Percentiles rank a stretch among this genome's conserved stretches.
These are phyloP conservation scores for Patella caerulea DNA, from an alignment of 2,888 invertebrate species.

Conservation along the genomic window DNA sequence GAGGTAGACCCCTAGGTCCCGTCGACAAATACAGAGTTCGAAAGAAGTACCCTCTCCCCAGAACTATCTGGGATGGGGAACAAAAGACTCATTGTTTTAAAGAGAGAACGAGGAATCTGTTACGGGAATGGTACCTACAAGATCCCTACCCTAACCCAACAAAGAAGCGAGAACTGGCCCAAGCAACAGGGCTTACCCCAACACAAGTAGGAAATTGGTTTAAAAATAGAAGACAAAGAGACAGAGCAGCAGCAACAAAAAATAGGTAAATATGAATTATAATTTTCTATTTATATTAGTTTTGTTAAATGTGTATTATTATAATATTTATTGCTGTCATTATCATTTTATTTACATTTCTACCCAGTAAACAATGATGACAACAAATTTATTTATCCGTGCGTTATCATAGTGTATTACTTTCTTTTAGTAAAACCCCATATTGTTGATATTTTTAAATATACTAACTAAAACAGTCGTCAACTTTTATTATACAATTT, in stretches of 20 bases:
- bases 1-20: constrained; percentile 91
- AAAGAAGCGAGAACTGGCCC: constrained; percentile 91
- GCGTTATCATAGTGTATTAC: too few relatives aligned
- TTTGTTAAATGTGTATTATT: too few relatives aligned
- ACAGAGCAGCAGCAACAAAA: constrained; percentile 93
- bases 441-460: too few relatives aligned
- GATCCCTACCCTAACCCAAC: constrained; percentile 93
- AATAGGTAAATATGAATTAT: constrained; percentile 81
- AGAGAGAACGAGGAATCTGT: constrained; percentile 90
- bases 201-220: constrained; percentile 96
- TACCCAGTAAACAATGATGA: too few relatives aligned
- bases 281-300: too few relatives aligned
- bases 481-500: too few relatives aligned
- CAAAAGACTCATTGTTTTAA: constrained; percentile 97
- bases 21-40: constrained; percentile 94
- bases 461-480: too few relatives aligned
- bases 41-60: constrained; percentile 92
- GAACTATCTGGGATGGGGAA: constrained; percentile 96
- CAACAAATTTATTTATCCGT: too few relatives aligned
- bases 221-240: constrained; percentile 89
- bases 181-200: constrained; percentile 90
- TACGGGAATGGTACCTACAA: constrained; percentile 92
- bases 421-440: too few relatives aligned
- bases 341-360: too few relatives aligned
- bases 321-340: too few relatives aligned